Evolutionary conservation across 2,888 invertebrate genomes (phyloP).

Genomic region (Sphaeridia pumilis): DNA sequence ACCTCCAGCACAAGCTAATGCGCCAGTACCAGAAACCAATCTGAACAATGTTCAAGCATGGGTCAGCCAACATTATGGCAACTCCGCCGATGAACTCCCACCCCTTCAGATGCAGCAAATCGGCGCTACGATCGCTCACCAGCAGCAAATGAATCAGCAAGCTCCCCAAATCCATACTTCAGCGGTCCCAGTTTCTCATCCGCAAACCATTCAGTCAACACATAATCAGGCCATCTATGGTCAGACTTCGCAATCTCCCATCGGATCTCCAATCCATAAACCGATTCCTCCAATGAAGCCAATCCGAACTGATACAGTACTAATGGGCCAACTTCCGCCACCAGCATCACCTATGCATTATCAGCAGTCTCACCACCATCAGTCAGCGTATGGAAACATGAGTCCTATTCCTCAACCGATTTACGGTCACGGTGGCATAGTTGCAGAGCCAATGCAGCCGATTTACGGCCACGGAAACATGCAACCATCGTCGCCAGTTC

Average conservation of each 20-base stretch:
- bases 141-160: not conserved
- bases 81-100: slow-evolving; percentile 22
- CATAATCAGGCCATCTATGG: slow-evolving; percentile 4
- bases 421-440: no score
- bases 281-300: slow-evolving; percentile 13
- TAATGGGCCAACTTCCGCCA: slow-evolving; percentile 5
- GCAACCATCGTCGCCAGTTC: no score
- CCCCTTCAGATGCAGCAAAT: slow-evolving; percentile 11
- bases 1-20: not conserved
- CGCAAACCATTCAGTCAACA: not conserved
- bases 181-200: slow-evolving; percentile 5
- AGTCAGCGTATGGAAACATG: no score
- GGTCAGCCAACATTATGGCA: slow-evolving; percentile 35
- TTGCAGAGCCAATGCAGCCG: slow-evolving; percentile 10
- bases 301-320: slow-evolving; percentile 2
- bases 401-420: no score
- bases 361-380: slow-evolving; percentile 19
- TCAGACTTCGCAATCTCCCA: not conserved
- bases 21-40: slow-evolving; percentile 8
- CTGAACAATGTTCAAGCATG: slow-evolving; percentile 31
- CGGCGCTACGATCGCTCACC: not conserved
- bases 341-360: slow-evolving; percentile 14
- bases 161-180: slow-evolving; percentile 7
- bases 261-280: not conserved
- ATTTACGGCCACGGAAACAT: slow-evolving; percentile 7